phyloP scores from a whole-genome alignment of 2,888 invertebrate species.

The Lasioglossum marginatum region DNA sequence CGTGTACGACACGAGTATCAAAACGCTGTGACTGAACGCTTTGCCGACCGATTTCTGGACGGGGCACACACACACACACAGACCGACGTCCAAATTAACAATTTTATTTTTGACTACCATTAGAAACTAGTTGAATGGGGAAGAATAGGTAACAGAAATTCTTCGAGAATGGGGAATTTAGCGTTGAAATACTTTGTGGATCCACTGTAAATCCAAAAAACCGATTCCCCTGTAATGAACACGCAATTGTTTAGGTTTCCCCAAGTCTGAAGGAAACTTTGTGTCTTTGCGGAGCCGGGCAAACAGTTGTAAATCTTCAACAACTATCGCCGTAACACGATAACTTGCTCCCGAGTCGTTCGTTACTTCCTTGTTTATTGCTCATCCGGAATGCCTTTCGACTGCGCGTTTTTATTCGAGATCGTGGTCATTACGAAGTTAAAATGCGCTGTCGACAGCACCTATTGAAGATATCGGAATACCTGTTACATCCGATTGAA shows the following conservation, averaged over 20 bases:
- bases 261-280: constrained; percentile 25
- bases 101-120: background rate
- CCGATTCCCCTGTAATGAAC: background rate
- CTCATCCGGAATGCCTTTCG: constrained; percentile 31
- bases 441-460: constrained; percentile 37
- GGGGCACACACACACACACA: too few species aligned
- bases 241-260: constrained; percentile 34
- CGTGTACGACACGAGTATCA: constrained; percentile 15
- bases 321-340: constrained; percentile 55
- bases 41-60: too few species aligned
- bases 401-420: constrained; percentile 42
- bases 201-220: background rate
- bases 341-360: constrained; percentile 53
- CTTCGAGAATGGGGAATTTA: background rate
- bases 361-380: constrained; percentile 64
- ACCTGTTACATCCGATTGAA: constrained; percentile 51
- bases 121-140: too few species aligned
- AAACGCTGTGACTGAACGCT: background rate
- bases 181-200: background rate
- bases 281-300: constrained; percentile 42
- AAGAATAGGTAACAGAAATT: too few species aligned
- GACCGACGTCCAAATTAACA: background rate
- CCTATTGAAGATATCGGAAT: constrained; percentile 26
- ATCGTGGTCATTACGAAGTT: constrained; percentile 43
- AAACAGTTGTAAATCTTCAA: constrained; percentile 65